Evolutionary conservation across 2,113 vertebrate species (phyloP).

Genomic region (Casuarius casuarius): DNA sequence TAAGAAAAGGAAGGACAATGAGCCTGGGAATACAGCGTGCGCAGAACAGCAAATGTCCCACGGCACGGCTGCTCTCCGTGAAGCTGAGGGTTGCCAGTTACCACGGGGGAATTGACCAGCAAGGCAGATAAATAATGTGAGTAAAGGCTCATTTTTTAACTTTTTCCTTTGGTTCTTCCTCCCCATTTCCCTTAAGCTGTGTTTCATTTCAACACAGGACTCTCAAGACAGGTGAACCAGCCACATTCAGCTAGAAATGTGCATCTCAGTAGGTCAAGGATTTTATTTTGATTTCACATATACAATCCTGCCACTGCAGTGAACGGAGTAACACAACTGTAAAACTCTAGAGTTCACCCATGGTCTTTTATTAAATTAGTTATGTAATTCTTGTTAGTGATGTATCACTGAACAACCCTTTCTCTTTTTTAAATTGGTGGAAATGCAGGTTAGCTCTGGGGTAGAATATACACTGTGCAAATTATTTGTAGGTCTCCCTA

Average conservation of each 20-base stretch:
- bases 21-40: background rate
- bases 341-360: background rate
- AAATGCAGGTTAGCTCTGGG: background rate
- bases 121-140: background rate
- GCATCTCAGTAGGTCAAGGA: background rate
- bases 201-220: background rate
- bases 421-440: background rate
- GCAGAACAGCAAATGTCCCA: background rate
- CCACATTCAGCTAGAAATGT: background rate
- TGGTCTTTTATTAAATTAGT: background rate
- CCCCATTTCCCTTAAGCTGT: background rate
- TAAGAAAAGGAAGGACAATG: constrained; percentile 1
- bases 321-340: background rate
- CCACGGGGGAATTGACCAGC: rapidly evolving
- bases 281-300: background rate
- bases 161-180: background rate
- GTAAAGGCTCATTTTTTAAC: background rate
- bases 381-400: background rate
- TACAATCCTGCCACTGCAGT: background rate
- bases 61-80: rapidly evolving
- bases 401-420: background rate
- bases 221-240: background rate
- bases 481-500: background rate
- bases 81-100: background rate
- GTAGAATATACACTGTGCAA: background rate